Percentiles rank a stretch among this genome's conserved stretches.
Conservation (phyloP, 2,888 invertebrate genomes). For the Priapulus caudatus region DNA sequence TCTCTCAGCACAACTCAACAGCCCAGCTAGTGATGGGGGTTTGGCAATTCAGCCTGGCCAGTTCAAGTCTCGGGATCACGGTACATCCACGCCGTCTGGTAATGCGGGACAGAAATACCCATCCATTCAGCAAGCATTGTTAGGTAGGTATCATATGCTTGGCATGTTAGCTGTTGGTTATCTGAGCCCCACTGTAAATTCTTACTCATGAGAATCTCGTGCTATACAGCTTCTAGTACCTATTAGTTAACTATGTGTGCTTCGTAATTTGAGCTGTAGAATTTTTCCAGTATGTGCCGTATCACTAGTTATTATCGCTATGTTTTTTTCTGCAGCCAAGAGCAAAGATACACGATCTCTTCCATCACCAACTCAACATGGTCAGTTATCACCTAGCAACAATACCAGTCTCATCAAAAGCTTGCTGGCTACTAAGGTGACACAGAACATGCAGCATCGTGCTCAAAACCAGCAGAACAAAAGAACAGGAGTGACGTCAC, state of each 20-base stretch:
- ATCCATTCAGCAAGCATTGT: constrained; percentile 23
- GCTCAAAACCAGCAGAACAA: constrained; percentile 16
- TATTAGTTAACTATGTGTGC: too few species aligned
- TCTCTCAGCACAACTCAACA: neutral
- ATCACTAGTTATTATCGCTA: too few species aligned
- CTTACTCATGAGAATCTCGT: too few species aligned
- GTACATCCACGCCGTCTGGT: neutral
- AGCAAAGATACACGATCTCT: too few species aligned
- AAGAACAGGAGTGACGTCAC: constrained; percentile 5
- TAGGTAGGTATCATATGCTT: constrained; percentile 12
- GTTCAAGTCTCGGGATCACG: neutral
- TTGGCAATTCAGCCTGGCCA: neutral
- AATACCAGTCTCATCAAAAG: constrained; percentile 73
- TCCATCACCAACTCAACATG: too few species aligned
- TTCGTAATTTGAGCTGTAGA: too few species aligned
- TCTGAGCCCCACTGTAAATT: too few species aligned
- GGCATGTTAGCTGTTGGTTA: constrained; percentile 13
- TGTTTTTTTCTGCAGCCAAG: too few species aligned
- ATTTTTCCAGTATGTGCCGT: too few species aligned
- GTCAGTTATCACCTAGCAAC: neutral
- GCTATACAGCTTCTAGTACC: too few species aligned
- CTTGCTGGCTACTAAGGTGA: constrained; percentile 72
- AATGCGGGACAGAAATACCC: constrained; percentile 17
- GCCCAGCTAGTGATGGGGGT: neutral
- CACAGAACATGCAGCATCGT: constrained; percentile 22